phyloP scores from a whole-genome alignment of 2,888 invertebrate species.

The Allolobophora icterica region DNA sequence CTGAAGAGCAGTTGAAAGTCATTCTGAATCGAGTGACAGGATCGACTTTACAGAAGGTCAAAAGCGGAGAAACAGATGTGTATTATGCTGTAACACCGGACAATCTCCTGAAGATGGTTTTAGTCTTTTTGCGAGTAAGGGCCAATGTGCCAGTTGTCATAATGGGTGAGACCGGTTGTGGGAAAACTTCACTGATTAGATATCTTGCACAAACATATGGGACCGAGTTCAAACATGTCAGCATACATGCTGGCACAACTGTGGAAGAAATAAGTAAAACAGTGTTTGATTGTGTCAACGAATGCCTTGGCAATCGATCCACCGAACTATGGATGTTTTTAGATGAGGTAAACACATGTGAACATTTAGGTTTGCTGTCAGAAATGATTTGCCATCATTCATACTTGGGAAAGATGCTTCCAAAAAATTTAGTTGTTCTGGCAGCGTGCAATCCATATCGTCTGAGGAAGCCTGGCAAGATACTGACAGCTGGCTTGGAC shows the following conservation, averaged over 20 bases:
- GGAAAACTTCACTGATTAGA: slow-evolving; percentile 11
- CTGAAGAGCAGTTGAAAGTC: not conserved
- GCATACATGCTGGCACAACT: slow-evolving; percentile 9
- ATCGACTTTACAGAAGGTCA: not conserved
- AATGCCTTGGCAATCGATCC: not conserved
- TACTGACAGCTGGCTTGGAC: not conserved
- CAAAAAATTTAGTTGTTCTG: not conserved
- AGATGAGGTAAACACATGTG: slow-evolving; percentile 21
- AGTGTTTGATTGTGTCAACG: no score
- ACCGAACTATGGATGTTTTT: not conserved
- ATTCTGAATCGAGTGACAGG: not conserved
- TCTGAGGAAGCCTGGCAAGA: not conserved
- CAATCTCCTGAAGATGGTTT: slow-evolving; percentile 9
- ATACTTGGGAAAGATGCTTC: not conserved
- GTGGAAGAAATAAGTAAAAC: no score
- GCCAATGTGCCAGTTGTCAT: slow-evolving; percentile 20
- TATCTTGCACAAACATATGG: not conserved
- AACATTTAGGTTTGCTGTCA: not conserved
- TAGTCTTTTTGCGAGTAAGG: not conserved
- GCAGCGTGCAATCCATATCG: slow-evolving; percentile 12
- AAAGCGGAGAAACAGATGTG: not conserved
- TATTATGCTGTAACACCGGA: slow-evolving; percentile 1
- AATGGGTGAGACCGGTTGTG: slow-evolving; percentile 20
- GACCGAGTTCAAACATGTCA: slow-evolving; percentile 11
- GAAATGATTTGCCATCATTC: slow-evolving; percentile 18